Percentiles rank a stretch among this genome's conserved stretches.
Conservation (phyloP, 1,140 invertebrate species). For the Holotrichia oblita region DNA sequence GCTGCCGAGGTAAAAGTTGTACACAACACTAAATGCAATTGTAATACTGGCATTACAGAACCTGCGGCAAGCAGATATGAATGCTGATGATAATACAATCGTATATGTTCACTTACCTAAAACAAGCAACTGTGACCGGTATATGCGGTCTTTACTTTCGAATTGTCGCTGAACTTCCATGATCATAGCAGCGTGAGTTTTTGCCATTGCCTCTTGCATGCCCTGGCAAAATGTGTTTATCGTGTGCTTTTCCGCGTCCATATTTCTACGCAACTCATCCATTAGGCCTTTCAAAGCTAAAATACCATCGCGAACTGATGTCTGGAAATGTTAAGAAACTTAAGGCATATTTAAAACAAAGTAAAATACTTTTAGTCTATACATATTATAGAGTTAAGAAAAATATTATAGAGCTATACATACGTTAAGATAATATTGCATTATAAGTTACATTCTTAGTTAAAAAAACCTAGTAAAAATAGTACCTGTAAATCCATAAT, state of each 20-base stretch:
- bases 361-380: no score
- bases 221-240: constrained; percentile 74
- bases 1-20: constrained; percentile 73
- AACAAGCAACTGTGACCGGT: constrained; percentile 68
- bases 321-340: not conserved
- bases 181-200: constrained; percentile 71
- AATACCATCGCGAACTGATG: constrained; percentile 70
- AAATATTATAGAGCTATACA: no score
- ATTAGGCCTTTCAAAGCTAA: constrained; percentile 71
- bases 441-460: no score
- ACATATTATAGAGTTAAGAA: no score
- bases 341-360: no score
- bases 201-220: constrained; percentile 71
- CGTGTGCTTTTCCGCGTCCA: constrained; percentile 73
- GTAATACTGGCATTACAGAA: constrained; percentile 71
- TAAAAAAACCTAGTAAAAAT: no score
- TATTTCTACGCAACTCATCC: constrained; percentile 72
- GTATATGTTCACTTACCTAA: constrained; percentile 59
- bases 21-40: constrained; percentile 73
- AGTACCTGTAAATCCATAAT: constrained; percentile 55
- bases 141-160: constrained; percentile 72
- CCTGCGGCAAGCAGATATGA: constrained; percentile 61
- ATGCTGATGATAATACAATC: no score
- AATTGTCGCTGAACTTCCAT: constrained; percentile 74
- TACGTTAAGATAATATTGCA: no score